Evolutionary conservation across 2,113 vertebrate genomes (phyloP).

Genomic region (Strix uralensis): DNA sequence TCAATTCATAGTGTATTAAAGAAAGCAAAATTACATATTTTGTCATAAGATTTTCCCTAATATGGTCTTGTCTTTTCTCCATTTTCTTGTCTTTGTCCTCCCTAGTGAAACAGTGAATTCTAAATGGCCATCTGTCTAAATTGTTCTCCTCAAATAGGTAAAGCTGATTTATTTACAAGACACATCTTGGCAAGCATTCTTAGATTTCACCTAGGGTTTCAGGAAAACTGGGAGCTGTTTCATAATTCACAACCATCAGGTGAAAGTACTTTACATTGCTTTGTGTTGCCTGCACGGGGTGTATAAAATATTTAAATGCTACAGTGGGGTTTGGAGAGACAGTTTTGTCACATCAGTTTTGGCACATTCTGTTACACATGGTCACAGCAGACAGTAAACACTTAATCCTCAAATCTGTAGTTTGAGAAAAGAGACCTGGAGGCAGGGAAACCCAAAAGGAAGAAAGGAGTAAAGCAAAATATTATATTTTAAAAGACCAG

Average conservation of each 20-base stretch:
- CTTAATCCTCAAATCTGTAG: background rate
- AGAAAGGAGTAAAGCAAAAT: background rate
- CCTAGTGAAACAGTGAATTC: slow-evolving; percentile 32
- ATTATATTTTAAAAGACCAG: background rate
- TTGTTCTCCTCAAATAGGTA: background rate
- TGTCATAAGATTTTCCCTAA: background rate
- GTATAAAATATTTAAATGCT: slow-evolving; percentile 72
- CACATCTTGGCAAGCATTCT: slow-evolving; percentile 57
- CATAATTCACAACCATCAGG: slow-evolving; percentile 71
- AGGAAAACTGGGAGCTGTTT: slow-evolving; percentile 60
- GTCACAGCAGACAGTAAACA: background rate
- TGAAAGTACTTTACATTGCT: slow-evolving; percentile 58
- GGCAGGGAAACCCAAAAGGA: background rate
- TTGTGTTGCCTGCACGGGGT: slow-evolving; percentile 33
- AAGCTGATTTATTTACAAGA: slow-evolving; percentile 69
- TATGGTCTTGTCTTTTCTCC: background rate
- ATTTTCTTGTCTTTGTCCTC: background rate
- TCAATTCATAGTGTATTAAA: background rate
- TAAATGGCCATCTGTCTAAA: slow-evolving; percentile 67
- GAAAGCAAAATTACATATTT: background rate
- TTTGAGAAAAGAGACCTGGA: background rate
- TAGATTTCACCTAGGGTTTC: slow-evolving; percentile 62
- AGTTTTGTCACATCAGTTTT: slow-evolving; percentile 48
- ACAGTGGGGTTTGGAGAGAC: background rate
- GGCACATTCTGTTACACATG: background rate